Evolutionary conservation across 64 coral and sea anemone species (phyloP).

Genomic region (Stylophora pistillata): DNA sequence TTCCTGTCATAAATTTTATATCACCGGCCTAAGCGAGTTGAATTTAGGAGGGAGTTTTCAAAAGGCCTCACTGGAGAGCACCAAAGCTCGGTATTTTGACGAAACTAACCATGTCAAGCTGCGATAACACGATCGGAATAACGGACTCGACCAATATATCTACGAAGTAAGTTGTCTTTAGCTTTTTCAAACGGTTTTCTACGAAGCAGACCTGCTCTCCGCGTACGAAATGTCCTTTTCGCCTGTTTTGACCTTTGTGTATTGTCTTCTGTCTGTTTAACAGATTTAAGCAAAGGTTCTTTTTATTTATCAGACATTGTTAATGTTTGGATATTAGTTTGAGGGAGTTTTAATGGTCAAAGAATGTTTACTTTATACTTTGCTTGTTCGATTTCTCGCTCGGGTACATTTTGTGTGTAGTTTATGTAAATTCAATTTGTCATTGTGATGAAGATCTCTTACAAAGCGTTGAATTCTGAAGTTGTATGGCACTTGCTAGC

Average conservation of each 20-base stretch:
- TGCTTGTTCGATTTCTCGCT: neutral
- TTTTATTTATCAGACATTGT: neutral
- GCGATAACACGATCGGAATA: slow-evolving; percentile 7
- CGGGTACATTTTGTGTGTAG: neutral
- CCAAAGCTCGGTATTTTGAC: slow-evolving; percentile 9
- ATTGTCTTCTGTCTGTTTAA: neutral
- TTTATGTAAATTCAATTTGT: neutral
- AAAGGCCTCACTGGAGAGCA: neutral
- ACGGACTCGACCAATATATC: slow-evolving; percentile 17
- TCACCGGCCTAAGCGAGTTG: neutral
- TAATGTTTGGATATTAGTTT: neutral
- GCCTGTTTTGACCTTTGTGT: neutral
- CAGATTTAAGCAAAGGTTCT: neutral
- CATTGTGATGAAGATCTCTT: neutral
- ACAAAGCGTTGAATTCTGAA: neutral
- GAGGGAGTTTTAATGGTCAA: neutral
- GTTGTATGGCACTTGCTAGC: neutral
- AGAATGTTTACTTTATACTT: neutral
- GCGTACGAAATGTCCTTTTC: neutral
- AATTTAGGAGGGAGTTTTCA: slow-evolving; percentile 43
- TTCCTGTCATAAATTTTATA: slow-evolving; percentile 55
- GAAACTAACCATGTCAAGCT: slow-evolving; percentile 19
- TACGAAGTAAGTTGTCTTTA: slow-evolving; percentile 36
- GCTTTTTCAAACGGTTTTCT: neutral
- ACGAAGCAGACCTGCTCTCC: slow-evolving; percentile 13